These are phyloP conservation scores for Leptinotarsa rubiginosa DNA, from an alignment of 2,888 invertebrate species.

Conservation along the genomic window DNA sequence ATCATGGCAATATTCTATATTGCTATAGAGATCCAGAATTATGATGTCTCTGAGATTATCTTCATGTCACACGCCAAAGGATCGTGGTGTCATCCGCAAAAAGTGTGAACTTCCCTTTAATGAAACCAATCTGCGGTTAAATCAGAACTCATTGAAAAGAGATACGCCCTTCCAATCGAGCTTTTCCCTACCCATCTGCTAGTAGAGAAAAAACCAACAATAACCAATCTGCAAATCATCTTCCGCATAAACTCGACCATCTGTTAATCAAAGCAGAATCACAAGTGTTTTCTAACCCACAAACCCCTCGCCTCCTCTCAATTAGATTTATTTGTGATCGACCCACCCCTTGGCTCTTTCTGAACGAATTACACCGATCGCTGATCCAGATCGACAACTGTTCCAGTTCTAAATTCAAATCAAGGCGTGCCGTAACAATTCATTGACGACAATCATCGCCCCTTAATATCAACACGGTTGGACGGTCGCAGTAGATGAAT, in stretches of 20 bases:
- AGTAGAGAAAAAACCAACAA: neutral
- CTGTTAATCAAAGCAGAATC: constrained; percentile 8
- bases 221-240: constrained; percentile 7
- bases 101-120: too few relatives aligned
- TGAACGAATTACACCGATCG: neutral
- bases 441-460: constrained; percentile 14
- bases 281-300: neutral
- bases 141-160: too few relatives aligned
- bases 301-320: neutral
- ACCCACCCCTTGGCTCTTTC: neutral
- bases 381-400: constrained; percentile 3
- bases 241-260: constrained; percentile 1
- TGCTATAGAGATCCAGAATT: too few relatives aligned
- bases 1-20: too few relatives aligned
- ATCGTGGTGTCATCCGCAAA: too few relatives aligned
- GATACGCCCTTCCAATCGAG: too few relatives aligned
- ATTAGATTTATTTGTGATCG: constrained; percentile 5
- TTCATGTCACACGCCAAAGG: too few relatives aligned
- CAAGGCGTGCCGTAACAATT: constrained; percentile 13
- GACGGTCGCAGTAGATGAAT: constrained; percentile 1
- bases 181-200: neutral
- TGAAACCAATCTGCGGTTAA: too few relatives aligned
- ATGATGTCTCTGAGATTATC: too few relatives aligned
- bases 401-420: constrained; percentile 15
- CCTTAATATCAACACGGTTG: constrained; percentile 6